phyloP scores from a whole-genome alignment of 2,113 vertebrate genomes.

The Paramormyrops kingsleyae region DNA sequence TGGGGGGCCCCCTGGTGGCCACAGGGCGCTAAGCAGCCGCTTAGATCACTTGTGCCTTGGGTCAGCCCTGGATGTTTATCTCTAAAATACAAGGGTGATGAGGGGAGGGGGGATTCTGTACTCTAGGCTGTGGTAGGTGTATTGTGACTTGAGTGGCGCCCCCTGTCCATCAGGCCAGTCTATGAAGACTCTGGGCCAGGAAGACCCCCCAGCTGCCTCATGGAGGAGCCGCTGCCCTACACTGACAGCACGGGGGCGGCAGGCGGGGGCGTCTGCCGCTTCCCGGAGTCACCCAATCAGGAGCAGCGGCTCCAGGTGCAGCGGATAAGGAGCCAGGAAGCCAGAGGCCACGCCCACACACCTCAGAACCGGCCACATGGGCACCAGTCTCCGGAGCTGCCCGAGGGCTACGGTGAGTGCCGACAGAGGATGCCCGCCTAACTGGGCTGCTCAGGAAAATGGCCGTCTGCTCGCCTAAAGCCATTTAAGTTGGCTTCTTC shows the following conservation, averaged over 20 bases:
- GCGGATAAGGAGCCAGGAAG: constrained; percentile 78
- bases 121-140: neutral
- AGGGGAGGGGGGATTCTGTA: neutral
- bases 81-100: neutral
- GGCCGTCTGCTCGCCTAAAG: neutral
- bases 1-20: neutral
- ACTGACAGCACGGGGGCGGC: constrained; percentile 83
- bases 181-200: constrained; percentile 82
- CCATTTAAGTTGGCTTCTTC: neutral
- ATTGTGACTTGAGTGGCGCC: neutral
- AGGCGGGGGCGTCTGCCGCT: constrained; percentile 77
- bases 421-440: neutral
- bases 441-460: neutral
- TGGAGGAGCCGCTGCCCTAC: constrained; percentile 89
- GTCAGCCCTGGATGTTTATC: neutral
- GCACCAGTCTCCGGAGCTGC: constrained; percentile 88
- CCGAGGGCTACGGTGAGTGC: constrained; percentile 87
- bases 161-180: constrained; percentile 63
- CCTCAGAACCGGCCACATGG: constrained; percentile 88
- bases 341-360: constrained; percentile 75
- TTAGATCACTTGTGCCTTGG: neutral
- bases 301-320: constrained; percentile 81
- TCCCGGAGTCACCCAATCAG: constrained; percentile 80
- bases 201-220: constrained; percentile 80
- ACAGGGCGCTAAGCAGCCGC: neutral